These are phyloP conservation scores for Papilio dardanus DNA, from an alignment of 1,140 invertebrate species.

Conservation along the genomic window DNA sequence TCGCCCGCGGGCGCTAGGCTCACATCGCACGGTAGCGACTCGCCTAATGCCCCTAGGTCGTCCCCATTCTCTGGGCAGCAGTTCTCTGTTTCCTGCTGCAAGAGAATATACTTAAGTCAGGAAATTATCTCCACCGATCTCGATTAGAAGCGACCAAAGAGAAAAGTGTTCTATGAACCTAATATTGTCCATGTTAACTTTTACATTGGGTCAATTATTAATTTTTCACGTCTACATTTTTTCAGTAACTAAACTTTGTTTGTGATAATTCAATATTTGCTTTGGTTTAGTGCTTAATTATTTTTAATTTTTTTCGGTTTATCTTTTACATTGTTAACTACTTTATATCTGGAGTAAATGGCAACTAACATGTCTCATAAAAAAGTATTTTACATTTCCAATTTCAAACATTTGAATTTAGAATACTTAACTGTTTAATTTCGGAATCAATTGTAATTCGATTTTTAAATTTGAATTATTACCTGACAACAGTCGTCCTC, in stretches of 20 bases:
- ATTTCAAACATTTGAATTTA: not conserved
- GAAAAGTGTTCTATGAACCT: too few species aligned
- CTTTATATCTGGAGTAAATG: not conserved
- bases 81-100: slow-evolving; percentile 70
- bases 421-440: not conserved
- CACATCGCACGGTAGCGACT: slow-evolving; percentile 66
- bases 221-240: too few species aligned
- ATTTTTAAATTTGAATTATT: not conserved
- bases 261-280: too few species aligned
- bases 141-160: too few species aligned
- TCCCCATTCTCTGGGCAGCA: slow-evolving; percentile 75
- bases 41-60: slow-evolving; percentile 63
- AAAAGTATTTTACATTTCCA: not conserved
- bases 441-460: not conserved
- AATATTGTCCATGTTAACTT: too few species aligned
- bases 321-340: too few species aligned
- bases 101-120: slow-evolving; percentile 11
- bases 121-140: not conserved
- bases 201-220: too few species aligned
- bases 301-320: too few species aligned
- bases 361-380: not conserved
- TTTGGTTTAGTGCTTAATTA: too few species aligned
- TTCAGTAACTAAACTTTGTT: too few species aligned
- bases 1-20: slow-evolving; percentile 62
- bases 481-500: slow-evolving; percentile 73